Evolutionary conservation across 2,888 invertebrate species (phyloP), one percentile per base, ranked within the genome.

Genomic region (Xestia ashworthii): DNA sequence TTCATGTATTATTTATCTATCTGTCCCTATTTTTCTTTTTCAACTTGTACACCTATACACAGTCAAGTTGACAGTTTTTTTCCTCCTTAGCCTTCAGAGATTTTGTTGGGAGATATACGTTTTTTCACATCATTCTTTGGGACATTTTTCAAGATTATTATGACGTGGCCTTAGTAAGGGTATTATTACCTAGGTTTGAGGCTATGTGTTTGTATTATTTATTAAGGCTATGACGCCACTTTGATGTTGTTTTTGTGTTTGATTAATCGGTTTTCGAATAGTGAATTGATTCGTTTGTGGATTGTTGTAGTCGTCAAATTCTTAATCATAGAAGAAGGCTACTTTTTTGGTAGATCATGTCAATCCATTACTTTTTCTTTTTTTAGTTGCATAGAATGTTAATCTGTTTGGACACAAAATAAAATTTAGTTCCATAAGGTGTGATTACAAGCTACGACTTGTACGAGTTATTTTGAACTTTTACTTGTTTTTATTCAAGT

Each of bases 1-100:
- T 89, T 91, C 90, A 93, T 93, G 91, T 92, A 86, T 92, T 93
- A 93, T 93, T 91, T 92, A 92, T 90, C 65, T 90, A 85, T 74
- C 66, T 82, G 85, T 80, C 87, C 87, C 87, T 88, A 91, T 92
- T 90, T 91, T 90, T 92, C 90, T 90, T 92, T 88, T 90, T 89
- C 91, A 90, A 85, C 87, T 78, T 75, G n/a, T 74, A 58, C 50
- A 82, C 77, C 74, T 73, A 66, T 38, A 58, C 38, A 41, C 38
- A 86, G 67, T 82, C 68, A 48, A 83, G 64, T 81, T 81, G 85
- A 83, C 84, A 66, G 46, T 76, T 82, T 86, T 82, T 74, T 65
- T 32, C 32, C 44, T 76, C 65, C 58, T 11, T 64, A 74, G 68
- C 68, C 76, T 80, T 81, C 67, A 78, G 74, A 81, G 85, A 87